A percentile compares a stretch with the other conserved stretches of the same genome.
Evolutionary conservation across 2,888 invertebrate genomes (phyloP).

Genomic region (Ashinkailepas kermadecensis): DNA sequence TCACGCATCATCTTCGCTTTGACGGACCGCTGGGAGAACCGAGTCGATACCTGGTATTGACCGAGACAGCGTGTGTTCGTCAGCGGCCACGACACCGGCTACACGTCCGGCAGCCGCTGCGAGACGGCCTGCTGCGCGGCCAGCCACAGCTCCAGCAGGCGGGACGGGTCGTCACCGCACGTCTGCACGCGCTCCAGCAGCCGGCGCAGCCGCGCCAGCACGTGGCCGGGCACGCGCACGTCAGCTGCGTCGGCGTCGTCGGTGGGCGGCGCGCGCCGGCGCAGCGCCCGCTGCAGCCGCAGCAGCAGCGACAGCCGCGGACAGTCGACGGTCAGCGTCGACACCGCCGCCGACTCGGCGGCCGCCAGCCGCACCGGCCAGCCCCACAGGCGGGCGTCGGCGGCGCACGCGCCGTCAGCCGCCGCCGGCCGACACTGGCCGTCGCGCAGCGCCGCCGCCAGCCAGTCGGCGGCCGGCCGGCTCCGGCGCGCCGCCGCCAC

Average conservation of each 20-base stretch:
- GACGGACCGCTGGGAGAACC: too few species aligned
- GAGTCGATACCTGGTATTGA: too few species aligned
- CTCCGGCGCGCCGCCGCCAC: neutral
- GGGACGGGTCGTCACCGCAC: neutral
- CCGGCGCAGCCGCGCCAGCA: neutral
- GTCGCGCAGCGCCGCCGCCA: neutral
- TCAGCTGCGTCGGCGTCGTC: neutral
- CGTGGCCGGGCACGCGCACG: constrained; percentile 7
- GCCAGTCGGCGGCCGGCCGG: neutral
- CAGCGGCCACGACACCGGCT: too few species aligned
- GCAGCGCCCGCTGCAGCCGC: constrained; percentile 1
- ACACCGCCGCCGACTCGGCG: neutral
- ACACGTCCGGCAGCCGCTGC: neutral
- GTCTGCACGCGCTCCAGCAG: constrained; percentile 7
- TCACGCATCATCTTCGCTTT: too few species aligned
- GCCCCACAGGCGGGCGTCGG: neutral
- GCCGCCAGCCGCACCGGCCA: neutral
- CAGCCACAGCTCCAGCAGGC: constrained; percentile 15
- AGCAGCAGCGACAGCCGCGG: neutral
- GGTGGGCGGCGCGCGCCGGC: neutral
- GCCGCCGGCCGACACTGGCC: neutral
- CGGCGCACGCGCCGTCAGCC: neutral
- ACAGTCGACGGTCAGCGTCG: neutral
- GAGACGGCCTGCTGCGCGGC: neutral
- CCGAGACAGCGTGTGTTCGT: too few species aligned